Conservation (phyloP, 2,888 invertebrate species). For the Graphium colonna region DNA sequence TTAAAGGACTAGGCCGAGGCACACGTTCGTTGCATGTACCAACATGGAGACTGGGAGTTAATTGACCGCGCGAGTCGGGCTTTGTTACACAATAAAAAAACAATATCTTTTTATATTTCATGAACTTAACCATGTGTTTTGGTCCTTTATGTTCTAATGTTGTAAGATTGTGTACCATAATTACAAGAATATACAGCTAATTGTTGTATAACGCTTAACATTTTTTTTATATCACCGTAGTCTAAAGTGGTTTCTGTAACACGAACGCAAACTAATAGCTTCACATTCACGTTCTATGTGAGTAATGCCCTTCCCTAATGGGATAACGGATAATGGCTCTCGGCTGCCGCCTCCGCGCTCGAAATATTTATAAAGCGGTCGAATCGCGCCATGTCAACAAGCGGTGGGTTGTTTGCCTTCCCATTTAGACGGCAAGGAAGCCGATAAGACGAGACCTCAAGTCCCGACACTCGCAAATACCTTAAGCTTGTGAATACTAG, state of each 20-base stretch:
- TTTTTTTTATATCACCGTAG: constrained; percentile 1
- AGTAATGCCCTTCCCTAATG: constrained; percentile 73
- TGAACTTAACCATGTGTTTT: not conserved
- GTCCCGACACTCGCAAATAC: constrained; percentile 29
- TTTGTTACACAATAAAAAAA: constrained; percentile 13
- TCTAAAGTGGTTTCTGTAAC: constrained; percentile 25
- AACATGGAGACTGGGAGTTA: constrained; percentile 30
- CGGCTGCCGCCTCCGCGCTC: constrained; percentile 45
- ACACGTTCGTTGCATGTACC: constrained; percentile 32
- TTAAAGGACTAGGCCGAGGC: constrained; percentile 24
- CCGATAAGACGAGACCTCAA: constrained; percentile 49
- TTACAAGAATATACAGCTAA: not conserved
- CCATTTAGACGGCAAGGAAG: constrained; percentile 57
- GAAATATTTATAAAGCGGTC: constrained; percentile 74
- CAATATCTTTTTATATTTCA: not conserved
- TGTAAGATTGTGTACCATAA: too few species aligned
- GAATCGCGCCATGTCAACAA: constrained; percentile 69
- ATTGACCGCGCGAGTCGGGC: constrained; percentile 23
- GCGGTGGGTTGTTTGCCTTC: constrained; percentile 62
- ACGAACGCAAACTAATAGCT: constrained; percentile 51
- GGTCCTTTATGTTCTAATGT: too few species aligned
- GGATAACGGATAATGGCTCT: constrained; percentile 74
- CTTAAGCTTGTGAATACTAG: constrained; percentile 11
- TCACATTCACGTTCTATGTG: constrained; percentile 65
- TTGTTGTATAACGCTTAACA: constrained; percentile 12